Evolutionary conservation across 2,113 vertebrate genomes (phyloP).

Genomic region (Periophthalmodon schlosseri): DNA sequence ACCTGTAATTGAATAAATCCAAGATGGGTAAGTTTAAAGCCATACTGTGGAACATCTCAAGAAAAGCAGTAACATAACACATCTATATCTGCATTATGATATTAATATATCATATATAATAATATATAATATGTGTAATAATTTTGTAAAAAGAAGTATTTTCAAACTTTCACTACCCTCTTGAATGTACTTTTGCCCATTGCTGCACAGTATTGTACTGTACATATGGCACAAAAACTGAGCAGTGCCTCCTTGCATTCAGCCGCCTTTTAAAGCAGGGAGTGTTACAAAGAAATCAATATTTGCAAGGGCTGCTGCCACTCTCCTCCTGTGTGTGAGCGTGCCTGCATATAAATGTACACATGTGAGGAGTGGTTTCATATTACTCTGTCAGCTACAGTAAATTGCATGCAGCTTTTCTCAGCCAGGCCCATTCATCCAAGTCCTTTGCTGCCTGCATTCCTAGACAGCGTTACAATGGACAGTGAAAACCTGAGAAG

Average conservation of each 20-base stretch:
- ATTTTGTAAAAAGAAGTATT: no score
- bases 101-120: no score
- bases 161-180: not conserved
- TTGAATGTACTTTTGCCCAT: not conserved
- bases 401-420: slow-evolving; percentile 71
- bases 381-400: slow-evolving; percentile 68
- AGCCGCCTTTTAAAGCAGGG: slow-evolving; percentile 16
- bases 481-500: slow-evolving; percentile 63
- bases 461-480: slow-evolving; percentile 60
- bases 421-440: slow-evolving; percentile 59
- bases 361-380: slow-evolving; percentile 65
- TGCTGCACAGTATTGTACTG: slow-evolving; percentile 2
- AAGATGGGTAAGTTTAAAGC: no score
- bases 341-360: slow-evolving; percentile 59
- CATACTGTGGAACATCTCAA: no score
- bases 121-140: no score
- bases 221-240: not conserved
- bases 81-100: no score
- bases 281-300: slow-evolving; percentile 47
- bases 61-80: no score
- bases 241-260: not conserved
- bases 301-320: slow-evolving; percentile 29
- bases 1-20: no score
- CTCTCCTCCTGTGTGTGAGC: slow-evolving; percentile 19
- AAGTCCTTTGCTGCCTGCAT: slow-evolving; percentile 52